These are phyloP conservation scores for Eupristina koningsbergeri DNA, from an alignment of 1,140 invertebrate genomes.

Conservation along the genomic window DNA sequence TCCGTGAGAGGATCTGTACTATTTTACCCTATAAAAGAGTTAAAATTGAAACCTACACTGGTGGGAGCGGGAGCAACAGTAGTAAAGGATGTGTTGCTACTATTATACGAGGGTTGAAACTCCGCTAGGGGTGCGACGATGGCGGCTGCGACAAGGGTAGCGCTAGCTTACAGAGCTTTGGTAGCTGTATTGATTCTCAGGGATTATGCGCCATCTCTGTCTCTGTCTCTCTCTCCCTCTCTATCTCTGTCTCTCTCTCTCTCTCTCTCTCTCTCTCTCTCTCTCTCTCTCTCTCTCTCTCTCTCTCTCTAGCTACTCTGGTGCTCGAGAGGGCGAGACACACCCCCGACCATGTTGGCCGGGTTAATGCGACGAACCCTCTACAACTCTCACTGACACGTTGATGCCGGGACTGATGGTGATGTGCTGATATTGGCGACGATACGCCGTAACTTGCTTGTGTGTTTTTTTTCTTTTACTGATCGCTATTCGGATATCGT, in stretches of 20 bases:
- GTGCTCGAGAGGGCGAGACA: slow-evolving; percentile 20
- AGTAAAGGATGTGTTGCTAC: neutral
- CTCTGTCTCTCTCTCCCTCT: neutral
- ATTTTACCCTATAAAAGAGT: neutral
- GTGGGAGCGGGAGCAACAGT: neutral
- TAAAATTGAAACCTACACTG: slow-evolving; percentile 35
- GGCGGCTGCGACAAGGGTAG: slow-evolving; percentile 35
- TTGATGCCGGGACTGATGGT: neutral
- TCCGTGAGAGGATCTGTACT: neutral
- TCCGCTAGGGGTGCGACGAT: slow-evolving; percentile 40
- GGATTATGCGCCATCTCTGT: slow-evolving; percentile 20
- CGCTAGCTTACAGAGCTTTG: slow-evolving; percentile 18
- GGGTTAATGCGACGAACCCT: slow-evolving; percentile 35
- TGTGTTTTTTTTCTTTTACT: neutral
- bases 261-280: neutral
- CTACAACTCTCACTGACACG: slow-evolving; percentile 33
- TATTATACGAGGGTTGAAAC: slow-evolving; percentile 1
- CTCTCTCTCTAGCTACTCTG: neutral
- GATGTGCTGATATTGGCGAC: neutral
- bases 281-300: too few relatives aligned
- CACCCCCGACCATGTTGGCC: slow-evolving; percentile 36
- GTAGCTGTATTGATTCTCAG: slow-evolving; percentile 51
- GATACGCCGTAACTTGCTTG: neutral
- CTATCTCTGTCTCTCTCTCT: neutral
- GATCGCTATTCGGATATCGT: slow-evolving; percentile 4